A percentile compares a stretch with the other conserved stretches of the same genome.
Evolutionary conservation across 2,888 invertebrate species (phyloP).

Genomic region (Himalopsyche anomala): DNA sequence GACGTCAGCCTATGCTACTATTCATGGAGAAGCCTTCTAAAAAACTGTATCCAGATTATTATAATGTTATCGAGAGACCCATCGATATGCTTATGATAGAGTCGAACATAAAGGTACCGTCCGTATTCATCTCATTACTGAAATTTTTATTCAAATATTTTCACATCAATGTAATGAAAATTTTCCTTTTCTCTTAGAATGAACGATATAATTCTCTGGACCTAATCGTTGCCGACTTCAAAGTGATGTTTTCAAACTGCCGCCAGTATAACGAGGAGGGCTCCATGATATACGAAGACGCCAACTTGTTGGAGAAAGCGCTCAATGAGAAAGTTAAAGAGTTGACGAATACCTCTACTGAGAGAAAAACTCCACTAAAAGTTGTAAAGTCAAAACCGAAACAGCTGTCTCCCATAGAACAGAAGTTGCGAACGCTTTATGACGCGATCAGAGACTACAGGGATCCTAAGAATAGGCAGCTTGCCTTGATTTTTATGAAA

Average conservation of each 20-base stretch:
- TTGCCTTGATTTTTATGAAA: constrained; percentile 96
- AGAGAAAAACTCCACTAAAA: constrained; percentile 77
- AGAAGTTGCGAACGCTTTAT: constrained; percentile 90
- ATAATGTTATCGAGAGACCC: constrained; percentile 94
- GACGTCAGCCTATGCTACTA: constrained; percentile 90
- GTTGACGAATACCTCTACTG: constrained; percentile 77
- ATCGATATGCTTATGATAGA: constrained; percentile 97
- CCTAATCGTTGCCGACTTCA: constrained; percentile 90
- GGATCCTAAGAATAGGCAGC: constrained; percentile 89
- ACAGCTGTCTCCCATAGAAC: constrained; percentile 79
- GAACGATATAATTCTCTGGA: constrained; percentile 89
- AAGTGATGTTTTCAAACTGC: constrained; percentile 98
- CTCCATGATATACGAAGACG: constrained; percentile 96
- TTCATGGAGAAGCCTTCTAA: constrained; percentile 98
- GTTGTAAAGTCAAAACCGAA: constrained; percentile 71
- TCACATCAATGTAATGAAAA: background rate
- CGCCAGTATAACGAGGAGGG: constrained; percentile 97
- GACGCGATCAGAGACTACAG: constrained; percentile 93
- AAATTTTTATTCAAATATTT: constrained; percentile 31
- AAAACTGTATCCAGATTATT: constrained; percentile 96
- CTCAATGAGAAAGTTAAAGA: constrained; percentile 90
- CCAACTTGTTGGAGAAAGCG: constrained; percentile 90
- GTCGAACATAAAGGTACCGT: constrained; percentile 85
- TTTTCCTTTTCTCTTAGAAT: constrained; percentile 70
- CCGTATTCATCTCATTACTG: background rate